phyloP scores from a whole-genome alignment of 1,140 invertebrate genomes.

The Drosophila mauritiana region DNA sequence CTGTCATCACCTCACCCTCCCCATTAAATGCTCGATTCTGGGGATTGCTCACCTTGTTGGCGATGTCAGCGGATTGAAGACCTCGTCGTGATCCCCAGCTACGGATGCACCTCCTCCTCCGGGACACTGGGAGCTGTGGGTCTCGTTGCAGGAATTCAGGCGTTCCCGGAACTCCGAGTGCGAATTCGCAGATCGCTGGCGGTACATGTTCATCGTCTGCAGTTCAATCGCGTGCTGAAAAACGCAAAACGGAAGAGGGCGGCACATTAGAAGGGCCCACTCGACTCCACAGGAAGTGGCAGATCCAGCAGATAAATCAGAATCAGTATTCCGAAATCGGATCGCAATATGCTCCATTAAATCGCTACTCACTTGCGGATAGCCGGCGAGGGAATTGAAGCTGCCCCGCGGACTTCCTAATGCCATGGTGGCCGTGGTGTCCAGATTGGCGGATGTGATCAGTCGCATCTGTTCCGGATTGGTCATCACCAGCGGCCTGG shows the following conservation, averaged over 20 bases:
- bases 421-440: constrained; percentile 74
- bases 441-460: constrained; percentile 83
- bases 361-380: constrained; percentile 72
- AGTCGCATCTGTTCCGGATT: constrained; percentile 79
- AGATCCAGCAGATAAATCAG: constrained; percentile 56
- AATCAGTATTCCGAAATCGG: constrained; percentile 21
- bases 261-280: constrained; percentile 32
- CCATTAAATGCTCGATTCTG: constrained; percentile 9
- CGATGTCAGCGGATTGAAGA: constrained; percentile 68
- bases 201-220: constrained; percentile 73
- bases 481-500: constrained; percentile 49
- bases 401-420: constrained; percentile 81
- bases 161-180: constrained; percentile 83
- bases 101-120: constrained; percentile 35
- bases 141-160: constrained; percentile 78
- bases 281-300: constrained; percentile 61
- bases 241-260: constrained; percentile 39
- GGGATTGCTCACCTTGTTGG: constrained; percentile 72
- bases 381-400: constrained; percentile 78
- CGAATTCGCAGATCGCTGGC: constrained; percentile 76
- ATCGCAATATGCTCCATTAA: constrained; percentile 12
- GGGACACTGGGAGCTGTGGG: constrained; percentile 72
- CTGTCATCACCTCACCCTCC: constrained; percentile 43
- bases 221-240: constrained; percentile 80
- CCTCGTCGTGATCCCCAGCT: constrained; percentile 65